These are phyloP conservation scores for Kryptopterus vitreolus DNA, from an alignment of 2,797 vertebrate genomes.

Conservation along the genomic window DNA sequence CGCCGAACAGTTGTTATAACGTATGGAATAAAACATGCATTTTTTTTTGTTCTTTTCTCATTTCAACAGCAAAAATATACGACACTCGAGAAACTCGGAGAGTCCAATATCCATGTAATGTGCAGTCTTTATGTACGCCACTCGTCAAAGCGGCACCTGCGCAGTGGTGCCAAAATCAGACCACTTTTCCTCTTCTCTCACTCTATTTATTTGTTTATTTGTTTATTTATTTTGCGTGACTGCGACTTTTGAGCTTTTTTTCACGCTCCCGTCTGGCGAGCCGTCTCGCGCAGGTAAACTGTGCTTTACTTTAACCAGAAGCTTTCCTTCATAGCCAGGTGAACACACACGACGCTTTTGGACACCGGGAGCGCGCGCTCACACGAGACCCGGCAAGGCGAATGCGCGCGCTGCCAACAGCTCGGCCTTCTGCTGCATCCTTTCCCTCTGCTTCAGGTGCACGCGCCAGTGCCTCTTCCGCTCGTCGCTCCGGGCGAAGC, in stretches of 20 bases:
- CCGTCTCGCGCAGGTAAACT: constrained; percentile 29
- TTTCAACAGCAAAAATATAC: constrained; percentile 22
- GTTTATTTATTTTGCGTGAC: background rate
- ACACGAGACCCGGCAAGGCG: constrained; percentile 68
- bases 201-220: too few relatives aligned
- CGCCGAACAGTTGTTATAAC: constrained; percentile 39
- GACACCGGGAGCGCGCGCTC: constrained; percentile 29
- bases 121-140: constrained; percentile 8
- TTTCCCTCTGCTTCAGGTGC: constrained; percentile 87
- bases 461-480: constrained; percentile 92
- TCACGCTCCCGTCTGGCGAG: background rate
- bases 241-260: background rate
- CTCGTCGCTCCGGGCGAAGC: constrained; percentile 90
- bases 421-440: constrained; percentile 88
- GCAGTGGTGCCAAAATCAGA: background rate
- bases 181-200: background rate
- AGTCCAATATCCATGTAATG: constrained; percentile 6
- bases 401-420: constrained; percentile 75
- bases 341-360: constrained; percentile 51
- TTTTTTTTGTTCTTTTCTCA: too few relatives aligned
- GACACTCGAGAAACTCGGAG: constrained; percentile 16
- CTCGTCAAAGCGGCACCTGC: constrained; percentile 22
- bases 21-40: constrained; percentile 42
- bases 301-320: constrained; percentile 26
- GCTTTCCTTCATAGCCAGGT: constrained; percentile 19